Evolutionary conservation across 2,113 vertebrate species (phyloP).

Genomic region (Chaetorhynchus papuensis): DNA sequence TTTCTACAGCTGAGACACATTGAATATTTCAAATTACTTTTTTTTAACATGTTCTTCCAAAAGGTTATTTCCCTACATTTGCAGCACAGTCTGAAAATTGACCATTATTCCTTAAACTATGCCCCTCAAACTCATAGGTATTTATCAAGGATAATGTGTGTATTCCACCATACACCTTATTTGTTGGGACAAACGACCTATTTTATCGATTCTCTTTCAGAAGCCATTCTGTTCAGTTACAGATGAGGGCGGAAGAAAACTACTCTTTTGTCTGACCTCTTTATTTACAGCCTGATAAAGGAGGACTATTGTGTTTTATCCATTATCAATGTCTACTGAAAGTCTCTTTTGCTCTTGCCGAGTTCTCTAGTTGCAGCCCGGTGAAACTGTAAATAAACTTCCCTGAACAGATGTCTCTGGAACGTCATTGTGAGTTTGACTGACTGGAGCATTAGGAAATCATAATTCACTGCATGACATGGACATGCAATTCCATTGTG

Average conservation of each 20-base stretch:
- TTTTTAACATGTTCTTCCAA: neutral
- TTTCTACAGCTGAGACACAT: neutral
- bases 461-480: neutral
- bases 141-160: conserved; percentile 9
- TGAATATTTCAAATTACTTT: neutral
- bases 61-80: neutral
- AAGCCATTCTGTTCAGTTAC: conserved; percentile 23
- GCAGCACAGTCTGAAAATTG: neutral
- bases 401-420: neutral
- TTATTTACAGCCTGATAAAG: conserved; percentile 27
- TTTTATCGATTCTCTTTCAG: conserved; percentile 26
- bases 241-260: conserved; percentile 27
- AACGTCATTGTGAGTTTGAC: neutral
- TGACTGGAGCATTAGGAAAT: neutral
- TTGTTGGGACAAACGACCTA: conserved; percentile 43
- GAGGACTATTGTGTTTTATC: neutral
- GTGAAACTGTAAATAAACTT: neutral
- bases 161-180: neutral
- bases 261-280: conserved; percentile 20
- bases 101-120: neutral
- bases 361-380: neutral
- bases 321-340: neutral
- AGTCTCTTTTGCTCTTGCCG: neutral
- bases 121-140: neutral
- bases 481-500: neutral